Base-by-base conservation (phyloP, 2,888 invertebrate genomes). In the Baronia brevicornis region DNA sequence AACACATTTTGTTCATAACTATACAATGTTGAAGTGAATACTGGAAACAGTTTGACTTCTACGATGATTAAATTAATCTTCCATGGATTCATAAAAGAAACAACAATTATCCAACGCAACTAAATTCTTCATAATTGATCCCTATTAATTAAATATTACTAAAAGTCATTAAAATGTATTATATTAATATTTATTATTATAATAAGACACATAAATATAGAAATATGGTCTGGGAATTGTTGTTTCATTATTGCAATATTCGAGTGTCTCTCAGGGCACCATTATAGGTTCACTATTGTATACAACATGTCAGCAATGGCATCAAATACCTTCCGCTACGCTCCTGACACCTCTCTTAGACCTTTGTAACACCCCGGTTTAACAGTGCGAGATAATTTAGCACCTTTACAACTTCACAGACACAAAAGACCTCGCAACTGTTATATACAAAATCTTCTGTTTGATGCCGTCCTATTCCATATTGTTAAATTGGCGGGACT, bases 341-440 rank as follows among this genome's bases (percentile, higher is more conserved):
- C 84, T 68, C 80, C 84, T 84, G 84, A 79, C 78, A 67, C 54
- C 48, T 56, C 69, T 78, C 78, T 80, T 68, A 61, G 75, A 75
- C 79, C 79, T 66, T 62, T 36, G 35, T 48, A 72, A 72, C 84
- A 80, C 80, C 84, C 84, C 82, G 78, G 79, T 58, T 48, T 45
- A 58, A 74, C 82, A 82, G 79, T 72, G 75, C 77, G 82, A 79
- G 79, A 50, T 56, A 48, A 53, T 63, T 65, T 60, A 60, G 34
- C 52, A 38, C 21, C 40, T 36, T 44, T 41, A 36, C 26, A 40
- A 20, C 25, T 30, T 30, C 26, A 39, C 31, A 31, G 48, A 49
- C 39, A 41, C 58, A 67, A 62, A 67, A 46, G 49, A 66, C 63
- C 77, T 82, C 82, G 79, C 75, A 57, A 61, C 82, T 82, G 79